Conservation (phyloP, 2,888 invertebrate species). For the Mythimna albipuncta region DNA sequence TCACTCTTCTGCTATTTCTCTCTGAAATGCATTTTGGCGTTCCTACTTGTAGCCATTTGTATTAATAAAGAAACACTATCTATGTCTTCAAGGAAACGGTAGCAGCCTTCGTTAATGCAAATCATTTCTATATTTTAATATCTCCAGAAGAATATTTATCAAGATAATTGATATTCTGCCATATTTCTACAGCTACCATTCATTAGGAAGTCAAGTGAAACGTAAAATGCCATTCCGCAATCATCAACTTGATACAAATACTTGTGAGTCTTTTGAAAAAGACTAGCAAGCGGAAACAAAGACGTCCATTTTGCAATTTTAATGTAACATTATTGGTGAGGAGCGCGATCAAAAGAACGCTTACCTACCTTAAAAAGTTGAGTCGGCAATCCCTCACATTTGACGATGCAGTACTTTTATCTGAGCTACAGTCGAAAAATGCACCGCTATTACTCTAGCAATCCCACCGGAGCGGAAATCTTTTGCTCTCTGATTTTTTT, state of each 20-base stretch:
- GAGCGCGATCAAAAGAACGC: slow-evolving; percentile 64
- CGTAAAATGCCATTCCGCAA: slow-evolving; percentile 31
- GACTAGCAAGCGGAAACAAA: slow-evolving; percentile 38
- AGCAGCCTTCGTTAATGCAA: slow-evolving; percentile 37
- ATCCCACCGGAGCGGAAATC: slow-evolving; percentile 64
- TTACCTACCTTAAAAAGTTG: slow-evolving; percentile 69
- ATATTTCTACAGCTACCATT: slow-evolving; percentile 26
- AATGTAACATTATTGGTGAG: slow-evolving; percentile 54
- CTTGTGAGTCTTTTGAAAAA: slow-evolving; percentile 24
- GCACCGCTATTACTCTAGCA: slow-evolving; percentile 69
- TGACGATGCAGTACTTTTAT: slow-evolving; percentile 73
- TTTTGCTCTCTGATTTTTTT: slow-evolving; percentile 64
- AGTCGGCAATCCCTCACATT: slow-evolving; percentile 69
- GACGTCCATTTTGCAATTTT: slow-evolving; percentile 58
- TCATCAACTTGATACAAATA: slow-evolving; percentile 39
- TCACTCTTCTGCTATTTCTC: slow-evolving; percentile 51
- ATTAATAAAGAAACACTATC: slow-evolving; percentile 32
- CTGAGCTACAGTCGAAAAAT: slow-evolving; percentile 73
- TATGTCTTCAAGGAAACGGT: neutral
- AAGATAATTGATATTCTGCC: slow-evolving; percentile 41
- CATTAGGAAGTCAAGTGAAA: slow-evolving; percentile 16
- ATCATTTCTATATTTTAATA: slow-evolving; percentile 45
- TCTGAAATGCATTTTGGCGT: slow-evolving; percentile 53
- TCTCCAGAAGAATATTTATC: slow-evolving; percentile 31
- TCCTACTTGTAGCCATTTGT: slow-evolving; percentile 42